Evolutionary conservation across 2,888 invertebrate species (phyloP).

Genomic region (Pachliopta kotzebuea): DNA sequence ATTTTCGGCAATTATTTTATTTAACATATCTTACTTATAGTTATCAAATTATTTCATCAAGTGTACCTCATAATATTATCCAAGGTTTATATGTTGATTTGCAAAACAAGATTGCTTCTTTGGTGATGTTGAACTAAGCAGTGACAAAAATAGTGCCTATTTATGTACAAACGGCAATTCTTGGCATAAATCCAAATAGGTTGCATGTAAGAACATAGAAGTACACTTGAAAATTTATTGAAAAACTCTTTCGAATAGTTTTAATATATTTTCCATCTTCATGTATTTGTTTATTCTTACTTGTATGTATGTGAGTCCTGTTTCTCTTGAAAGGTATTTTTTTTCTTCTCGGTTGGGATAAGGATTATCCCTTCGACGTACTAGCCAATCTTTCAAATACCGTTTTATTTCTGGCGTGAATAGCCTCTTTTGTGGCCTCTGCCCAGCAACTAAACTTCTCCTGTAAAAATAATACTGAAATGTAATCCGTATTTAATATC

Average conservation of each 20-base stretch:
- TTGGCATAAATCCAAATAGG: conserved; percentile 74
- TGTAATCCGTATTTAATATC: conserved; percentile 1
- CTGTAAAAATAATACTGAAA: conserved; percentile 52
- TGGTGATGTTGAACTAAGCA: conserved; percentile 61
- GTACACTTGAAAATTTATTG: conserved; percentile 32
- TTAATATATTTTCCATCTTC: conserved; percentile 28
- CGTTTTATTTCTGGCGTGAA: conserved; percentile 90
- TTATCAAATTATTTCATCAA: too few relatives aligned
- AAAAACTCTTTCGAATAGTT: conserved; percentile 30
- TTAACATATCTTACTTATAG: too few relatives aligned
- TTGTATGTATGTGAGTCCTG: conserved; percentile 89
- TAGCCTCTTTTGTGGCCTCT: conserved; percentile 85
- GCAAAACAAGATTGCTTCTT: conserved; percentile 30
- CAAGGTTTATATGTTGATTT: background rate
- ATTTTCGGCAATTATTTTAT: too few relatives aligned
- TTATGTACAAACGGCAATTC: conserved; percentile 76
- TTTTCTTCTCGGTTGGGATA: conserved; percentile 90
- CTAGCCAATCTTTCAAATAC: conserved; percentile 88
- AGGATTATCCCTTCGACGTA: conserved; percentile 87
- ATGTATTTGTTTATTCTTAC: conserved; percentile 59
- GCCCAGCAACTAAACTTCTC: conserved; percentile 80
- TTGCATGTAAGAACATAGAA: conserved; percentile 66
- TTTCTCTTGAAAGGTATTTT: conserved; percentile 85
- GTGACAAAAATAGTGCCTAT: conserved; percentile 78
- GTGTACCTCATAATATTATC: background rate